phyloP scores from a whole-genome alignment of 2,888 invertebrate species.

The Acheta domesticus region DNA sequence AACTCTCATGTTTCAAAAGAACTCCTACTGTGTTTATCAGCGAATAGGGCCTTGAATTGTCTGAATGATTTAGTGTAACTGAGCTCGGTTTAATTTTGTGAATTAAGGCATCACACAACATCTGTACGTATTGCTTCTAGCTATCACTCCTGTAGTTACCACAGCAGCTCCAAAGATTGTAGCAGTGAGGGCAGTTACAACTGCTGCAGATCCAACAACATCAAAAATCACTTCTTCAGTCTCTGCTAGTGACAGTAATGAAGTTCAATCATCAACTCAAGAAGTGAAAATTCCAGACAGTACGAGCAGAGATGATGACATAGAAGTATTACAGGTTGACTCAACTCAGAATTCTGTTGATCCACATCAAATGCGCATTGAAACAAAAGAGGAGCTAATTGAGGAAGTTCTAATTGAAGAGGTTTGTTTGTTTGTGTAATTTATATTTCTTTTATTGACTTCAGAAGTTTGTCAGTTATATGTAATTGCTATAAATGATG shows the following conservation, averaged over 20 bases:
- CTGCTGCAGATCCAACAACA: background rate
- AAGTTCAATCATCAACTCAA: background rate
- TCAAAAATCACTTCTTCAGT: background rate
- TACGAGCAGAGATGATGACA: slow-evolving; percentile 6
- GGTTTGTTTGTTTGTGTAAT: background rate
- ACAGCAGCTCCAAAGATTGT: background rate
- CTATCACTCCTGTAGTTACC: background rate
- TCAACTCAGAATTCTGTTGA: background rate
- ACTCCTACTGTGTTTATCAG: too few species aligned
- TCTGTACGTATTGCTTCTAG: background rate
- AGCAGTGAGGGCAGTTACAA: slow-evolving; percentile 4
- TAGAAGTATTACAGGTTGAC: background rate
- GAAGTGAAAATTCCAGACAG: slow-evolving; percentile 1
- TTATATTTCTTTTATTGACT: too few species aligned
- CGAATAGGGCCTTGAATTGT: too few species aligned
- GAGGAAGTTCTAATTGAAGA: slow-evolving; percentile 23
- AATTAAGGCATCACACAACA: too few species aligned
- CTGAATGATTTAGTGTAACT: too few species aligned
- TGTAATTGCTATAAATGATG: too few species aligned
- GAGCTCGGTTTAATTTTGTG: too few species aligned
- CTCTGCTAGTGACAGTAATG: background rate
- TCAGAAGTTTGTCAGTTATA: too few species aligned
- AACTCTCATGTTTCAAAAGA: too few species aligned
- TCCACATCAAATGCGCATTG: background rate
- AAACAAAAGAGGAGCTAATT: background rate